These are phyloP conservation scores for Hoplodrina blanda DNA, from an alignment of 2,888 invertebrate genomes.

Conservation along the genomic window DNA sequence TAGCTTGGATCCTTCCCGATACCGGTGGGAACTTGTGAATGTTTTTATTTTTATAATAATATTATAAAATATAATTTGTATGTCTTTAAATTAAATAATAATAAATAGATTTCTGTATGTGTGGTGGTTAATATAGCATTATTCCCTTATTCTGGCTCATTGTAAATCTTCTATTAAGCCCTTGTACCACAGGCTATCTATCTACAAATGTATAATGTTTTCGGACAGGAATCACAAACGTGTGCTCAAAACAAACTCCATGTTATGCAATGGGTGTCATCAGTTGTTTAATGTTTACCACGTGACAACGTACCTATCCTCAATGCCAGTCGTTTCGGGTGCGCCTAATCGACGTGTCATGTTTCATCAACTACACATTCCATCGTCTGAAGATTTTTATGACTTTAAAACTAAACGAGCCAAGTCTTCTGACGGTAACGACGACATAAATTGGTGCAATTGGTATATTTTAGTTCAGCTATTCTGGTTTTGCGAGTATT, in stretches of 20 bases:
- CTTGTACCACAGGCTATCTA: neutral
- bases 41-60: no score
- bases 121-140: neutral
- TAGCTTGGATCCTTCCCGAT: no score
- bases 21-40: no score
- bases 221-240: neutral
- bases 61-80: no score
- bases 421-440: constrained; percentile 40
- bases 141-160: neutral
- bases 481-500: constrained; percentile 41
- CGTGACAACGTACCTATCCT: constrained; percentile 16
- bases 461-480: constrained; percentile 24
- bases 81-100: no score
- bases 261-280: constrained; percentile 29
- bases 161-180: neutral
- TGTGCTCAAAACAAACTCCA: constrained; percentile 14
- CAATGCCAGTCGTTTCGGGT: constrained; percentile 27
- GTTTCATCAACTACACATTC: constrained; percentile 37
- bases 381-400: constrained; percentile 44
- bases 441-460: constrained; percentile 34
- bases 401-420: constrained; percentile 46
- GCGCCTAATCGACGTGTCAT: constrained; percentile 43
- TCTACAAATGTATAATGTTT: neutral
- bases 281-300: constrained; percentile 27
- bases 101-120: neutral